Evolutionary conservation across 2,113 vertebrate species (phyloP).

Genomic region (Gavialis gangeticus): DNA sequence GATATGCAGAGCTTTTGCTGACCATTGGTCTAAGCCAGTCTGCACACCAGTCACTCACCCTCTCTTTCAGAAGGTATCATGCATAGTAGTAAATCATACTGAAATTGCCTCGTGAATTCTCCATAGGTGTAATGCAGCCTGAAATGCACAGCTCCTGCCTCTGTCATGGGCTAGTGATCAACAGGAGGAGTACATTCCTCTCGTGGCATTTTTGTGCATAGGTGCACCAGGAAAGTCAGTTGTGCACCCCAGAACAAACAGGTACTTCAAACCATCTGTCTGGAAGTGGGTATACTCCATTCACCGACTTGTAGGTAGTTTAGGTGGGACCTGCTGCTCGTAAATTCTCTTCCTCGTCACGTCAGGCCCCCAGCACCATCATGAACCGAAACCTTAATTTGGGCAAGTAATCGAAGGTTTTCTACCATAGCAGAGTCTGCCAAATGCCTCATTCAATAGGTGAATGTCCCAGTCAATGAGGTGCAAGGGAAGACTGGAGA

Average conservation of each 20-base stretch:
- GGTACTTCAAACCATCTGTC: background rate
- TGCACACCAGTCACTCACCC: background rate
- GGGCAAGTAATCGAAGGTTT: background rate
- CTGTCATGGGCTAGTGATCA: background rate
- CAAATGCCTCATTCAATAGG: background rate
- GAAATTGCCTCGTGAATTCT: background rate
- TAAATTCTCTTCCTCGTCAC: background rate
- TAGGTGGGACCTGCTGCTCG: background rate
- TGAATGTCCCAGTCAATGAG: background rate
- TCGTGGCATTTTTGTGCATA: background rate
- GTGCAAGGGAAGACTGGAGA: background rate
- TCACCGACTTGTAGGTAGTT: background rate
- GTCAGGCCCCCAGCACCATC: background rate
- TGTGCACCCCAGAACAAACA: background rate
- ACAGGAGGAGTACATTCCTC: background rate
- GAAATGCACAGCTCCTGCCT: background rate
- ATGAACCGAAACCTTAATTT: background rate
- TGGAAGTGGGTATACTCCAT: background rate
- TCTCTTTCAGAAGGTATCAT: background rate
- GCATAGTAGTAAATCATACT: background rate
- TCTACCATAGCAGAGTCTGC: background rate
- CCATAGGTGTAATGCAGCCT: background rate
- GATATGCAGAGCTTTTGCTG: background rate
- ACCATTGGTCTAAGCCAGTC: background rate
- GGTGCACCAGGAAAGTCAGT: background rate